phyloP scores from a whole-genome alignment of 2,888 invertebrate genomes.

The Onthophagus sagittarius region DNA sequence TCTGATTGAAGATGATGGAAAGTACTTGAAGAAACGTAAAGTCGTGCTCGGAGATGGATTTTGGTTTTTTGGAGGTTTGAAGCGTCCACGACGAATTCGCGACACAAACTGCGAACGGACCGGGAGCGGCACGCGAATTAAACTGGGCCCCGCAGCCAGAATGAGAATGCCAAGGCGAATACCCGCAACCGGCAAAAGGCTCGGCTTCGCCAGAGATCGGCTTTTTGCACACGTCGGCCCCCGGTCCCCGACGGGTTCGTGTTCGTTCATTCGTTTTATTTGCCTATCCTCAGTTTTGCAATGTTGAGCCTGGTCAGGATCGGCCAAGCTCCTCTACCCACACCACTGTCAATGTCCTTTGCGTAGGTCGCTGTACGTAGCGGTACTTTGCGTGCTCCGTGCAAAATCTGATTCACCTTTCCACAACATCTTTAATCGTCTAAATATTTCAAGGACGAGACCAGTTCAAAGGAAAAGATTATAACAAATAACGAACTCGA shows the following conservation, averaged over 20 bases:
- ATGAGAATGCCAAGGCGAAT: constrained; percentile 26
- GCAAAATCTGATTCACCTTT: constrained; percentile 12
- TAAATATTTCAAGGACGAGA: constrained; percentile 17
- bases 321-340: constrained; percentile 23
- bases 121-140: constrained; percentile 12
- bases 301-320: constrained; percentile 47
- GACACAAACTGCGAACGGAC: not conserved
- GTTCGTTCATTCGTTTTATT: constrained; percentile 20
- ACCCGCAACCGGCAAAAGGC: constrained; percentile 27
- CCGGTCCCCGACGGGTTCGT: constrained; percentile 21
- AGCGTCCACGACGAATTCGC: constrained; percentile 8
- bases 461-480: too few relatives aligned
- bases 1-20: constrained; percentile 6
- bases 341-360: constrained; percentile 47
- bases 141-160: not conserved
- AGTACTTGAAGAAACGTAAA: not conserved
- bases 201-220: constrained; percentile 39
- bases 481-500: too few relatives aligned
- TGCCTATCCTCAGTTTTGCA: constrained; percentile 44
- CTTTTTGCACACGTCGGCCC: constrained; percentile 43
- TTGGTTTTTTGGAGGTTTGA: not conserved
- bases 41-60: not conserved
- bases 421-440: not conserved
- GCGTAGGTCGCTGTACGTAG: constrained; percentile 43
- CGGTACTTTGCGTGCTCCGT: constrained; percentile 42